These are phyloP conservation scores for Caenorhabditis imperialis DNA, from an alignment of 2,888 invertebrate genomes.

Conservation along the genomic window DNA sequence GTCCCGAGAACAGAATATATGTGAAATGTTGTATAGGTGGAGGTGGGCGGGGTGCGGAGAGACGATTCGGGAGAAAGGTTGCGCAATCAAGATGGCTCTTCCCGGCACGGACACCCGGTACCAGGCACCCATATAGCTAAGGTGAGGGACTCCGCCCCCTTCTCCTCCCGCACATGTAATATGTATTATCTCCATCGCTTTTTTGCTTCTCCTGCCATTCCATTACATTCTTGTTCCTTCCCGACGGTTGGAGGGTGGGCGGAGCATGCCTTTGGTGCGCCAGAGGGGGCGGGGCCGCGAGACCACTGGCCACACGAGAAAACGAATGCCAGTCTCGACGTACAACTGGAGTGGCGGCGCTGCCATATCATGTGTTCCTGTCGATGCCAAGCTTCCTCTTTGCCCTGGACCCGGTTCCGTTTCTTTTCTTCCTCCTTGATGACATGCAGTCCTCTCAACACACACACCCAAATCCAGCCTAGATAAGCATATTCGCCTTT, in stretches of 20 bases:
- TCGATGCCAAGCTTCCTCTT: neutral
- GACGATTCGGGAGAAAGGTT: constrained; percentile 14
- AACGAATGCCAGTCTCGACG: constrained; percentile 23
- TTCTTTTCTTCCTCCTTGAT: neutral
- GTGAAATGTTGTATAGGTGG: constrained; percentile 13
- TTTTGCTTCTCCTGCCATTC: constrained; percentile 18
- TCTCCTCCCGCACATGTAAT: neutral
- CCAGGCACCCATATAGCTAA: constrained; percentile 53
- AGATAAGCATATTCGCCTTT: constrained; percentile 19
- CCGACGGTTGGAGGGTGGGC: constrained; percentile 12
- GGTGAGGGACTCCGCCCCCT: constrained; percentile 7
- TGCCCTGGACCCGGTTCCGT: neutral
- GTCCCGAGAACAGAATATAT: constrained; percentile 24
- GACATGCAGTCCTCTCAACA: too few species aligned
- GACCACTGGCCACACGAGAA: constrained; percentile 26
- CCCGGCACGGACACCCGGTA: constrained; percentile 46
- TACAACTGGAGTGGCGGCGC: constrained; percentile 33
- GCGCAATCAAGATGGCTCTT: constrained; percentile 48
- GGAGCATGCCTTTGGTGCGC: constrained; percentile 41
- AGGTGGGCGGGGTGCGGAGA: constrained; percentile 7
- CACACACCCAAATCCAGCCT: constrained; percentile 5
- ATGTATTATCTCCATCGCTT: neutral
- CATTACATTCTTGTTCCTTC: constrained; percentile 28
- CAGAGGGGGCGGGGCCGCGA: constrained; percentile 47
- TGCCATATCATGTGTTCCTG: neutral